Evolutionary conservation across 2,888 invertebrate species (phyloP).

Genomic region (Epirrhoe alternata): DNA sequence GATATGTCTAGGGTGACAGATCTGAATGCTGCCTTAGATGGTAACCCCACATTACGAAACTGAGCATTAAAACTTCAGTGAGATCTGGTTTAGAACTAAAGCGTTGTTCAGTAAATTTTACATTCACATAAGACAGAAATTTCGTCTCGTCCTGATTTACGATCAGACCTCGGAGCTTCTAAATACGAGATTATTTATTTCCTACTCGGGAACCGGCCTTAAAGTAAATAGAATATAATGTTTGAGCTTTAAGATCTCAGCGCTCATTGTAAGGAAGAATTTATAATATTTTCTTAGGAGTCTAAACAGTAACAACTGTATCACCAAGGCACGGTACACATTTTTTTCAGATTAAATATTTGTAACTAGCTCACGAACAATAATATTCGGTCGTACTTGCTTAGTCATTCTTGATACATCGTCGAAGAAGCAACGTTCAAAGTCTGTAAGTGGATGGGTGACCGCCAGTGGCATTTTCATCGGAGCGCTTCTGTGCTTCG

Average conservation of each 20-base stretch:
- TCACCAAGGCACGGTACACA: too few relatives aligned
- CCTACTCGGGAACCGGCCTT: conserved; percentile 51
- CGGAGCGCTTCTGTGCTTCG: too few relatives aligned
- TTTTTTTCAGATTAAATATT: too few relatives aligned
- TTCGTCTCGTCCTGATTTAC: conserved; percentile 75
- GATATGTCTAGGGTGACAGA: background rate
- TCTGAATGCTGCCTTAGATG: background rate
- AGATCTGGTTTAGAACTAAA: conserved; percentile 59
- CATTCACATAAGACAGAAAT: conserved; percentile 75
- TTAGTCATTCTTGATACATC: too few relatives aligned
- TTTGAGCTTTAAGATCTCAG: conserved; percentile 17
- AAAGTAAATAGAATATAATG: conserved; percentile 23
- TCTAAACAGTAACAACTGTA: background rate
- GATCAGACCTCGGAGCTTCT: conserved; percentile 67
- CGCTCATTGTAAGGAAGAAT: background rate
- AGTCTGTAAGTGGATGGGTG: too few relatives aligned
- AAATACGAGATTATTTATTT: conserved; percentile 76
- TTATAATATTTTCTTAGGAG: background rate
- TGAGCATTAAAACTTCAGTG: background rate
- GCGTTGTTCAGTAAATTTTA: conserved; percentile 74
- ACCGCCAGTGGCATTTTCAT: too few relatives aligned
- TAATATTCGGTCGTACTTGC: too few relatives aligned
- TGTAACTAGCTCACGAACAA: too few relatives aligned
- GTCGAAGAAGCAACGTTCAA: too few relatives aligned
- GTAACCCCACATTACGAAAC: background rate